Evolutionary conservation across 2,797 vertebrate species (phyloP), one percentile per base, ranked within the genome.

Genomic region (Rhynchotus rufescens): DNA sequence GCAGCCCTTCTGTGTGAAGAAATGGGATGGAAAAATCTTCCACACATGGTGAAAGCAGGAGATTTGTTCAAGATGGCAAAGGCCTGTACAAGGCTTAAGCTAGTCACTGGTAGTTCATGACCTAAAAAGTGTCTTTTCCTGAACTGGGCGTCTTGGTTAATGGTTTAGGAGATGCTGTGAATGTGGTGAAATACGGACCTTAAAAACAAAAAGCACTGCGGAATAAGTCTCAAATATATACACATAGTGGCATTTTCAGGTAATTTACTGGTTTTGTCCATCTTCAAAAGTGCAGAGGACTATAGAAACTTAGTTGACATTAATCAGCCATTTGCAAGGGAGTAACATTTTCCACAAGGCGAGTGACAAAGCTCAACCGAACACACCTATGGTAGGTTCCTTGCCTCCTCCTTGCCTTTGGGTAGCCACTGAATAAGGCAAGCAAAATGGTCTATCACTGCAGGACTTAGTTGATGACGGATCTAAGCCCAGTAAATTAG

Each of bases 131-230:
- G 20, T 79, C 4, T 89, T 73, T 92, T 80, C n/a, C 44, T 13
- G 30, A 9, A 15, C 11, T 77, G 52, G 30, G 34, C 80, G 71
- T 73, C 14, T 68, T 85, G 30, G 34, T 14, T 80, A 73, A 44
- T 34, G 22, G 32, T 67, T 32, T 25, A 81, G 60, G 19, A 91
- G 86, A 42, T 42, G 3, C 16, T 75, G 9, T 64, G 34, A 12
- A 17, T 61, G n/a, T 12, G 15, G 7, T 3, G 5, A 34, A 40
- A 28, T 0, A 28, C 0, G 4, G 13, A 45, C 44, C 40, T 85
- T 68, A 60, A 92, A 68, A 44, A 76, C 36, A 36, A 36, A 36
- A 36, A 36, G 10, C 26, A 22, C 28, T 40, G 30, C 38, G 44
- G 21, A 80, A 40, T 7, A 64, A 79, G 12, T n/a, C 30, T 47